phyloP scores from a whole-genome alignment of 2,888 invertebrate genomes.

The Dolomedes plantarius region DNA sequence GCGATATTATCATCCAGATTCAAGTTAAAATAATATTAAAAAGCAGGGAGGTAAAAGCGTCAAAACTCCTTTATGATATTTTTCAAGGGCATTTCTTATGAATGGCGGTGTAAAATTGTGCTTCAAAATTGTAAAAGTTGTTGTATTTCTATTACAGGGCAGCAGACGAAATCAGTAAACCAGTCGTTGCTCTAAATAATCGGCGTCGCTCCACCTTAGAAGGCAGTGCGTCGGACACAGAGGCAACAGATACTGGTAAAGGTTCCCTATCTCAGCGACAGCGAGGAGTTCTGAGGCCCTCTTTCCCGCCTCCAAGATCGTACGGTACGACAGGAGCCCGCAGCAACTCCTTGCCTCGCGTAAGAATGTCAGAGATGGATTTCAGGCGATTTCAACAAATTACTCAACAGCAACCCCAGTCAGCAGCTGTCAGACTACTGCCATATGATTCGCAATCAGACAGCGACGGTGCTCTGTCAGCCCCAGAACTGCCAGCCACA shows the following conservation, averaged over 20 bases:
- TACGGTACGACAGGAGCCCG: conserved; percentile 43
- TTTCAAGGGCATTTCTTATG: too few species aligned
- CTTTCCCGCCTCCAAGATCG: conserved; percentile 40
- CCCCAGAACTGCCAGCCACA: conserved; percentile 84
- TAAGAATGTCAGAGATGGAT: conserved; percentile 66
- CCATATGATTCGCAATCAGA: conserved; percentile 81
- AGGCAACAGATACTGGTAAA: conserved; percentile 80
- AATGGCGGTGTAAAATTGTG: too few species aligned
- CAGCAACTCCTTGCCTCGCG: conserved; percentile 73
- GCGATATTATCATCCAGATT: too few species aligned
- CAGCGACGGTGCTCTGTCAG: conserved; percentile 87
- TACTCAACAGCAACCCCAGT: conserved; percentile 73
- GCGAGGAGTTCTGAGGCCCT: conserved; percentile 26
- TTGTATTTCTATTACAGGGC: too few species aligned
- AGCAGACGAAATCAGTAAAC: conserved; percentile 49
- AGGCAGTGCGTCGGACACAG: conserved; percentile 90
- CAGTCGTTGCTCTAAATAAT: conserved; percentile 31
- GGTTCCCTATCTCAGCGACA: conserved; percentile 28
- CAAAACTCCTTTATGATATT: too few species aligned
- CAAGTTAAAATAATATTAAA: too few species aligned
- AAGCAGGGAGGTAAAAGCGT: too few species aligned
- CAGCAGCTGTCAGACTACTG: conserved; percentile 75
- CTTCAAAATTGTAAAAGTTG: too few species aligned
- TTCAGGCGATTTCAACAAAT: conserved; percentile 61
- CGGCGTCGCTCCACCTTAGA: conserved; percentile 41